Evolutionary conservation across 2,113 vertebrate genomes (phyloP).

Genomic region (Dicerorhinus sumatrensis): DNA sequence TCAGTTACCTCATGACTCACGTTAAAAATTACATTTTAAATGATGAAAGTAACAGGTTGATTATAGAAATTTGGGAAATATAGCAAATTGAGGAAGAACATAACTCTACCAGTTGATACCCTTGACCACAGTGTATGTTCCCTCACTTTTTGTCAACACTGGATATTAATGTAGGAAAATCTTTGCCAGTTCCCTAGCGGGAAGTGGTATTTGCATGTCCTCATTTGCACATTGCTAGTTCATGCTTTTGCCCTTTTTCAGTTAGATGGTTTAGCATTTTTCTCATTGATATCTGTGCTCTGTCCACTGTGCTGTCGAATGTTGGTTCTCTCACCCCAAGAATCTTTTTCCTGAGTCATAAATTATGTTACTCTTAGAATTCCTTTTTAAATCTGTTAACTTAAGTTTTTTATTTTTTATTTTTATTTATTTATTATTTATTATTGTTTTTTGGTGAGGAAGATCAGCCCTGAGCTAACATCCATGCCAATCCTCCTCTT

Average conservation of each 20-base stretch:
- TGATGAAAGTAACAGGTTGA: not conserved
- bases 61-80: not conserved
- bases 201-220: not conserved
- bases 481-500: no score
- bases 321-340: not conserved
- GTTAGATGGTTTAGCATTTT: not conserved
- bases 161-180: not conserved
- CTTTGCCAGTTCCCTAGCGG: not conserved
- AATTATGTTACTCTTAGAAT: not conserved
- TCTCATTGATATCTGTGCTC: fast-evolving
- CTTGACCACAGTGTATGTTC: fast-evolving
- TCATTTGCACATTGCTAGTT: fast-evolving
- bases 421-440: no score
- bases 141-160: fast-evolving
- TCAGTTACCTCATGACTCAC: not conserved
- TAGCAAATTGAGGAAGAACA: not conserved
- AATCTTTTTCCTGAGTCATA: not conserved
- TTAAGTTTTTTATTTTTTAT: not conserved
- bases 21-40: not conserved
- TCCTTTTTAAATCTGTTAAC: not conserved
- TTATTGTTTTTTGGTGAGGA: no score
- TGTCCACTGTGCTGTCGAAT: not conserved
- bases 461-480: no score
- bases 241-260: not conserved
- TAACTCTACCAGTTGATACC: not conserved